Evolutionary conservation across 2,797 vertebrate genomes (phyloP).

Genomic region (Benthosema pterotum): DNA sequence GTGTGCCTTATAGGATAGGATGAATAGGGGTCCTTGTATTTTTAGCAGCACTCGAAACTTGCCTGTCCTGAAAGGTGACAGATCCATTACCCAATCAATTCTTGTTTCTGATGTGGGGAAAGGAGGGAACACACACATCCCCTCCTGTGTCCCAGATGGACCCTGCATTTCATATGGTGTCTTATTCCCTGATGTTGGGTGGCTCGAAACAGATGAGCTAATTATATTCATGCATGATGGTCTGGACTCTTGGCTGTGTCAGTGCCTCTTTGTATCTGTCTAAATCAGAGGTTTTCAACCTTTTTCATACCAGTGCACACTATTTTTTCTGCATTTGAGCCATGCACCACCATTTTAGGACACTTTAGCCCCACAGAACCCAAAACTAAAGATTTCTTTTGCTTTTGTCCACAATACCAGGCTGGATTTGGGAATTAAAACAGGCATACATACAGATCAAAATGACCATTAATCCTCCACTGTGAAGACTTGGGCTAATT

Average conservation of each 20-base stretch:
- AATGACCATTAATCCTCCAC: too few relatives aligned
- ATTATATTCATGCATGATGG: conserved; percentile 68
- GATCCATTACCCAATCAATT: not conserved
- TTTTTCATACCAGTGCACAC: too few relatives aligned
- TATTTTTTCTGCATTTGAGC: too few relatives aligned
- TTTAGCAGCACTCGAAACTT: not conserved
- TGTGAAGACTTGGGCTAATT: too few relatives aligned
- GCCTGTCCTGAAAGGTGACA: conserved; percentile 4
- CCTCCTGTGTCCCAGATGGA: conserved; percentile 23
- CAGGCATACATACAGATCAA: too few relatives aligned
- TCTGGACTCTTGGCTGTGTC: conserved; percentile 60
- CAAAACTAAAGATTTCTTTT: too few relatives aligned
- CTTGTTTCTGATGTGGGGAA: too few relatives aligned
- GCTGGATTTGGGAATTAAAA: too few relatives aligned
- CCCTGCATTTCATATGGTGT: conserved; percentile 33
- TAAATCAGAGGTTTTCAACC: too few relatives aligned
- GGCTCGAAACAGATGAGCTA: conserved; percentile 59
- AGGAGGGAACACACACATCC: not conserved
- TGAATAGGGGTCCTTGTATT: not conserved
- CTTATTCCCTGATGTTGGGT: conserved; percentile 34
- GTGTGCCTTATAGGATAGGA: not conserved
- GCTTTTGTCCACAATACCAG: too few relatives aligned
- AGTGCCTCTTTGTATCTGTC: conserved; percentile 48
- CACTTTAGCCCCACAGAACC: too few relatives aligned
- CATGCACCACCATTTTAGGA: too few relatives aligned